Evolutionary conservation across 2,113 vertebrate species (phyloP).

Genomic region (Stegostoma tigrinum): DNA sequence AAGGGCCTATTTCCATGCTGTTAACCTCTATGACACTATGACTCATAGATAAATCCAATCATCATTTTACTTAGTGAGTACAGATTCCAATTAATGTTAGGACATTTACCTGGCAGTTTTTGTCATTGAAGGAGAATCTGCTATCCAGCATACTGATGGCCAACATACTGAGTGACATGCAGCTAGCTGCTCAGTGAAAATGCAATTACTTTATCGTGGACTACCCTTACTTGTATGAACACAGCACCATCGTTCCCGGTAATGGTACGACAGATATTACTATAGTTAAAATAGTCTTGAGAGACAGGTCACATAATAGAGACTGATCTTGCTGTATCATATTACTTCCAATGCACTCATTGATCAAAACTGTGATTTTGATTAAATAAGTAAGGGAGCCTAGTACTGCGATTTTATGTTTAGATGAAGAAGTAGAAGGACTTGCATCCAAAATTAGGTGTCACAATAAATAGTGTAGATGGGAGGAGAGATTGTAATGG

Average conservation of each 20-base stretch:
- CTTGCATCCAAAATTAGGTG: not conserved
- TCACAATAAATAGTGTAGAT: not conserved
- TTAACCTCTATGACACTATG: not conserved
- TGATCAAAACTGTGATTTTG: not conserved
- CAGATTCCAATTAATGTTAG: not conserved
- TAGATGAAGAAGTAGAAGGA: not conserved
- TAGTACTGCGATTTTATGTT: not conserved
- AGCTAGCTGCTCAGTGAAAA: not conserved
- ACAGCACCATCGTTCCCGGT: not conserved
- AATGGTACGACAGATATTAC: not conserved
- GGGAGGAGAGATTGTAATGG: not conserved
- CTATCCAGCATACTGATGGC: not conserved
- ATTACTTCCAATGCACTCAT: not conserved
- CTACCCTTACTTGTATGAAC: not conserved
- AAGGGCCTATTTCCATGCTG: no score
- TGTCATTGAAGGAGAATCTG: not conserved
- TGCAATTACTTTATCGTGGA: not conserved
- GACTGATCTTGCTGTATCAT: not conserved
- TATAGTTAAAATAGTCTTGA: not conserved
- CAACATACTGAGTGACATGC: not conserved
- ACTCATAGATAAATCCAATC: not conserved
- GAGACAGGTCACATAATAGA: not conserved
- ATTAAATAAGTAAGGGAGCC: not conserved
- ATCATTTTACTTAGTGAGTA: constrained; percentile 6
- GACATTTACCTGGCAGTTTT: not conserved